phyloP scores from a whole-genome alignment of 2,888 invertebrate genomes.

The Celastrina argiolus region DNA sequence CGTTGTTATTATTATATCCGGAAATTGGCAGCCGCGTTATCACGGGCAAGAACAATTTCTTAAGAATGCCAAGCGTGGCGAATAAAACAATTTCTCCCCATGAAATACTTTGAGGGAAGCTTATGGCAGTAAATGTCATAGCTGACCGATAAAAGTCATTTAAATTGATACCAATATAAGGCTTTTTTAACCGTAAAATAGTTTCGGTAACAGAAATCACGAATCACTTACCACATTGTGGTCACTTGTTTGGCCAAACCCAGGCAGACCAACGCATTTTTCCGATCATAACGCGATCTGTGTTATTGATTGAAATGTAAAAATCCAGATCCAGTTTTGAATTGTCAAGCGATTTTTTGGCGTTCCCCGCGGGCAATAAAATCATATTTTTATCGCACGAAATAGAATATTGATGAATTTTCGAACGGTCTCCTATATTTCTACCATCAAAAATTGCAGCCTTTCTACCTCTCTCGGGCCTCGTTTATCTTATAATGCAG shows the following conservation, averaged over 20 bases:
- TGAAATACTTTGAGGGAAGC: no score
- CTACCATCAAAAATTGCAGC: not conserved
- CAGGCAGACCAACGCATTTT: constrained; percentile 30
- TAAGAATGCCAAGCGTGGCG: no score
- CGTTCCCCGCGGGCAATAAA: constrained; percentile 7
- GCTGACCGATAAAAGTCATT: no score
- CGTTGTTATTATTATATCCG: no score
- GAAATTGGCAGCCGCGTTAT: no score
- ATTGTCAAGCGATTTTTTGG: constrained; percentile 21
- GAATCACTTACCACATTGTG: no score
- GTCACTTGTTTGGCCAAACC: not conserved
- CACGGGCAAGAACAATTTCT: no score
- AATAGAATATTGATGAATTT: constrained; percentile 23
- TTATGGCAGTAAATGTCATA: no score
- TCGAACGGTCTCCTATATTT: constrained; percentile 8
- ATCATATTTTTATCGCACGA: constrained; percentile 15
- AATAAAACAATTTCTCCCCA: no score
- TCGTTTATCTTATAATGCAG: not conserved
- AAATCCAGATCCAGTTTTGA: constrained; percentile 37
- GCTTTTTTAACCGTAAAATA: no score
- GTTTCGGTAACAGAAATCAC: no score
- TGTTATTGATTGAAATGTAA: constrained; percentile 62
- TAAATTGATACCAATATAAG: no score
- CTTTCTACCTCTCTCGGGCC: not conserved
- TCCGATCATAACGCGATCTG: constrained; percentile 59